phyloP scores from a whole-genome alignment of 1,140 invertebrate genomes.

The Hyles vespertilio region DNA sequence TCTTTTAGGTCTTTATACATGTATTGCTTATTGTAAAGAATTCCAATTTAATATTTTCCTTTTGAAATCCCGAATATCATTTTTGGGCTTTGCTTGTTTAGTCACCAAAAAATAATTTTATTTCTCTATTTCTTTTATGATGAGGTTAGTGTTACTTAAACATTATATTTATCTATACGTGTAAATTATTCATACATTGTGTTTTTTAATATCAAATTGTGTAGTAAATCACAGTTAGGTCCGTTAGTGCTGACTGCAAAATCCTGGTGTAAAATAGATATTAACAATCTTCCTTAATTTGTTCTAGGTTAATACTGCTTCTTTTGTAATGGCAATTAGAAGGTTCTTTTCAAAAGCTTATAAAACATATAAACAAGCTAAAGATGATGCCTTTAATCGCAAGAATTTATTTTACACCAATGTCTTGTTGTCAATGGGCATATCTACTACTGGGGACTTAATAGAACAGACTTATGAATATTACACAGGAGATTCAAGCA shows the following conservation, averaged over 20 bases:
- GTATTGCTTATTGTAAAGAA: no score
- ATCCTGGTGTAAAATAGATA: conserved; percentile 22
- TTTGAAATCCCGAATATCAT: no score
- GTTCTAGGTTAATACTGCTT: conserved; percentile 28
- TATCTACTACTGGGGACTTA: conserved; percentile 86
- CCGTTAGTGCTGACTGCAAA: no score
- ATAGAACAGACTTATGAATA: conserved; percentile 90
- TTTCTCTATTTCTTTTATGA: no score
- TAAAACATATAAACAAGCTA: conserved; percentile 26
- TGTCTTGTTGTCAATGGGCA: conserved; percentile 82
- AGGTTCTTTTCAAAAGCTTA: conserved; percentile 34
- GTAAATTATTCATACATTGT: no score
- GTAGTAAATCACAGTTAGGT: no score
- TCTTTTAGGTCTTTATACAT: background rate
- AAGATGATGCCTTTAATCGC: conserved; percentile 74
- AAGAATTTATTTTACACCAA: conserved; percentile 90
- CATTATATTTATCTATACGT: no score
- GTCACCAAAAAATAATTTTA: no score
- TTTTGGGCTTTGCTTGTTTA: no score
- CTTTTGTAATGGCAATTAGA: conserved; percentile 30
- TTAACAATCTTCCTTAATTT: conserved; percentile 18
- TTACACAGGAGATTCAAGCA: conserved; percentile 74
- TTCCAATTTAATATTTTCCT: no score
- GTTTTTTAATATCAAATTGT: no score
- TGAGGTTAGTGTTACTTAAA: no score